A percentile compares a stretch with the other conserved stretches of the same genome.
Evolutionary conservation across 2,888 invertebrate species (phyloP).

Genomic region (Diachrysia chrysitis): DNA sequence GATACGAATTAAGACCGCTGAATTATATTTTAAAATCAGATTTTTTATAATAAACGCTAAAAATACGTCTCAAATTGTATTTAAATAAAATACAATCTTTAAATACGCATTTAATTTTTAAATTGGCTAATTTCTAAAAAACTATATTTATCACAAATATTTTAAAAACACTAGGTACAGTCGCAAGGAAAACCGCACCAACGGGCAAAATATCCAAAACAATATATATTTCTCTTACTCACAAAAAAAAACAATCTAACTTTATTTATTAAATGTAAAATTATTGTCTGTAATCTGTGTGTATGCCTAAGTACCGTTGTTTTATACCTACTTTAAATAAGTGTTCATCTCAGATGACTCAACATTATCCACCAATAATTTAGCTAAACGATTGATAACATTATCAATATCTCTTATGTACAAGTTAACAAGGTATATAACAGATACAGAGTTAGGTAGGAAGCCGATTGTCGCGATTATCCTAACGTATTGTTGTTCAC

Average conservation of each 20-base stretch:
- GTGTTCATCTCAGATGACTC: neutral
- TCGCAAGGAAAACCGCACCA: neutral
- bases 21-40: no score
- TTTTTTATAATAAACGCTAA: no score
- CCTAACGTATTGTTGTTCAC: slow-evolving; percentile 42
- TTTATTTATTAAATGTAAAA: neutral
- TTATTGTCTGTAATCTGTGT: no score
- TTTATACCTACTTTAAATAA: slow-evolving; percentile 9
- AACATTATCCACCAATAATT: slow-evolving; percentile 8
- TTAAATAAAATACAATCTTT: no score
- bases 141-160: no score
- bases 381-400: slow-evolving; percentile 26
- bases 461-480: slow-evolving; percentile 42
- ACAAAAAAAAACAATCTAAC: neutral
- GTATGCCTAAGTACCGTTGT: slow-evolving; percentile 31
- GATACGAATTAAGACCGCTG: no score
- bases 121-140: no score
- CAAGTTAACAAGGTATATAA: slow-evolving; percentile 30
- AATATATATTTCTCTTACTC: neutral
- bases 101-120: no score
- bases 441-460: slow-evolving; percentile 47
- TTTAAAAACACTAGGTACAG: neutral
- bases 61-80: no score
- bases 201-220: neutral
- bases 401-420: slow-evolving; percentile 24